phyloP scores from a whole-genome alignment of 2,113 vertebrate species.

The Caretta caretta region DNA sequence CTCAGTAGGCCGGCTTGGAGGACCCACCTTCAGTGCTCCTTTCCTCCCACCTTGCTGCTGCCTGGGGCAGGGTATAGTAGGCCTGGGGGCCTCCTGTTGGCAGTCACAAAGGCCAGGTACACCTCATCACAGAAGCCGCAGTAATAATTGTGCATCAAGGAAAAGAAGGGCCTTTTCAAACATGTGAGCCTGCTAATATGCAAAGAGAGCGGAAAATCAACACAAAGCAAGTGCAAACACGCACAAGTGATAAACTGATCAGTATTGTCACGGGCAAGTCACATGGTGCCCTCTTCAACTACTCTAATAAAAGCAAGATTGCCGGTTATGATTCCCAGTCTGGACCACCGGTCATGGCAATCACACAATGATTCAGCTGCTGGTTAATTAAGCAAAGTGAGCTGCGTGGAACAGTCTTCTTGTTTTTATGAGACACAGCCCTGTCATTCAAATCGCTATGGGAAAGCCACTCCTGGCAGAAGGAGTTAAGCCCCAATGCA shows the following conservation, averaged over 20 bases:
- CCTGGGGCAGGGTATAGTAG: not conserved
- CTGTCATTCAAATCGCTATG: not conserved
- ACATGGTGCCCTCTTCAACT: constrained; percentile 17
- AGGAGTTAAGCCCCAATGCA: not conserved
- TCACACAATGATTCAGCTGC: constrained; percentile 13
- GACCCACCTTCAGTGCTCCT: not conserved
- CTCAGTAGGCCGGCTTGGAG: not conserved
- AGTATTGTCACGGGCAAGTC: constrained; percentile 49
- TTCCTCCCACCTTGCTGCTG: not conserved
- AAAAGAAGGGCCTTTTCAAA: not conserved
- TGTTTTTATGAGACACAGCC: not conserved
- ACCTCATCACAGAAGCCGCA: not conserved
- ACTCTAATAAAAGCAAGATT: constrained; percentile 33
- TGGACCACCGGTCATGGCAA: constrained; percentile 33
- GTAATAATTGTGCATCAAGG: not conserved
- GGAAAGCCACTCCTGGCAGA: not conserved
- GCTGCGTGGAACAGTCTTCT: constrained; percentile 1
- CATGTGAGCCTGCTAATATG: constrained; percentile 33
- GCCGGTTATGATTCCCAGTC: constrained; percentile 29
- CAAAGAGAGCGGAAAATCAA: constrained; percentile 52
- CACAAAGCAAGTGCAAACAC: constrained; percentile 56
- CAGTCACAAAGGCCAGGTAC: not conserved
- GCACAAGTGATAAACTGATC: constrained; percentile 66
- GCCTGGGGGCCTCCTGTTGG: not conserved
- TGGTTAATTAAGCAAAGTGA: constrained; percentile 44